Evolutionary conservation across 2,888 invertebrate genomes (phyloP).

Genomic region (Pseudolycoriella hygida): DNA sequence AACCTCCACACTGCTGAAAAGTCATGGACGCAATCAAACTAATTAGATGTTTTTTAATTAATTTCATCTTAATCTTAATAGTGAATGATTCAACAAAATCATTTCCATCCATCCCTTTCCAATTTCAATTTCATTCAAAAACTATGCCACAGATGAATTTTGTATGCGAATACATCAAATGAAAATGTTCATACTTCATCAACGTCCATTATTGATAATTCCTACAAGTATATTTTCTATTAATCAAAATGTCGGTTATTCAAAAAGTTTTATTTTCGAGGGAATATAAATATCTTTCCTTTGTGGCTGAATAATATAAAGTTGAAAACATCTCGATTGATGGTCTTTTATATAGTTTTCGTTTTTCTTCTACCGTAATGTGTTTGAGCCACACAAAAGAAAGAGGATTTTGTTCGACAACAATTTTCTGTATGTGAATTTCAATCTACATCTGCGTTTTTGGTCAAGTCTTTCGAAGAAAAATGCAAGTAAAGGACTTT

Average conservation of each 20-base stretch:
- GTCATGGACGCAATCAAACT: too few relatives aligned
- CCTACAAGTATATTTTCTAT: background rate
- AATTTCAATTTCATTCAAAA: too few relatives aligned
- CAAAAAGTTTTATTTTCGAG: slow-evolving; percentile 1
- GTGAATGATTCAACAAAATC: too few relatives aligned
- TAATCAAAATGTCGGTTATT: slow-evolving; percentile 1
- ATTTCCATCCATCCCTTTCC: too few relatives aligned
- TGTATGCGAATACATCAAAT: too few relatives aligned
- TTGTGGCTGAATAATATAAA: background rate
- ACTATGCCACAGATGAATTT: too few relatives aligned
- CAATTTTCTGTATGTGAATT: background rate
- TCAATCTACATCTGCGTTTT: background rate
- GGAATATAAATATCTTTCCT: background rate
- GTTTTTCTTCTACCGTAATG: too few relatives aligned
- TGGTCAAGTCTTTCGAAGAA: too few relatives aligned
- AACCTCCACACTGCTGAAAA: too few relatives aligned
- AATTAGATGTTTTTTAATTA: too few relatives aligned
- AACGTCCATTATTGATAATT: slow-evolving; percentile 1
- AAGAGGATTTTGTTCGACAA: background rate
- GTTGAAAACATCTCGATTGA: slow-evolving; percentile 1
- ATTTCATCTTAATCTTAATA: too few relatives aligned
- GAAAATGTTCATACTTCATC: background rate
- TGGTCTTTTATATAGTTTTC: background rate
- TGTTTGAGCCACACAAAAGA: background rate
- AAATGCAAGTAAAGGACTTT: too few relatives aligned